Conservation (phyloP, 2,797 vertebrate genomes). For the Lepilemur ruficaudatus region DNA sequence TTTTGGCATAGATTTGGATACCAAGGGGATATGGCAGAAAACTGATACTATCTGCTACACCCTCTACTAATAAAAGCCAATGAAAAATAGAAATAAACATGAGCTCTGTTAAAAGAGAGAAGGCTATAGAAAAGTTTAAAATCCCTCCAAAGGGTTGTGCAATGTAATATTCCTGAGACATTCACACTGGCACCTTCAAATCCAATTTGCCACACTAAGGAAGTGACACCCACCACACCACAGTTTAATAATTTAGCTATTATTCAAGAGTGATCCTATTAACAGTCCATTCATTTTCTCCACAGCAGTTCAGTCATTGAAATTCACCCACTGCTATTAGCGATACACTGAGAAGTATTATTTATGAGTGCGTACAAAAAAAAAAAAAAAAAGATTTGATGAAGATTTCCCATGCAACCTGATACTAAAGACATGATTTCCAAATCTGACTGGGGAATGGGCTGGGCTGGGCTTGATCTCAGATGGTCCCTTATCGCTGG, state of each 20-base stretch:
- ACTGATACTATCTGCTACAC: conserved; percentile 38
- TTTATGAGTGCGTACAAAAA: conserved; percentile 53
- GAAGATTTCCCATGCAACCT: conserved; percentile 57
- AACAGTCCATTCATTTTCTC: conserved; percentile 71
- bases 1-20: neutral
- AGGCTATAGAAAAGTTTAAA: conserved; percentile 55
- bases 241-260: conserved; percentile 70
- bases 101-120: conserved; percentile 43
- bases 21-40: conserved; percentile 21
- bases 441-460: conserved; percentile 22
- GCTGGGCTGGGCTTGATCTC: neutral
- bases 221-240: conserved; percentile 42
- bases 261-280: conserved; percentile 66
- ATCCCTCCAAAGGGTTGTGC: conserved; percentile 50
- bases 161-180: conserved; percentile 69
- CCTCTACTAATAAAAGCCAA: conserved; percentile 46
- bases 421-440: conserved; percentile 53
- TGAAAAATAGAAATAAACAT: conserved; percentile 54
- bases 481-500: neutral
- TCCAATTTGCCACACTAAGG: conserved; percentile 54
- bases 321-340: conserved; percentile 64
- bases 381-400: conserved; percentile 35
- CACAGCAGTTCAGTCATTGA: conserved; percentile 22
- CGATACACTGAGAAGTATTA: conserved; percentile 55
- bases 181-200: conserved; percentile 39